phyloP scores from a whole-genome alignment of 2,797 vertebrate genomes.

The Hypotaenidia okinawae region DNA sequence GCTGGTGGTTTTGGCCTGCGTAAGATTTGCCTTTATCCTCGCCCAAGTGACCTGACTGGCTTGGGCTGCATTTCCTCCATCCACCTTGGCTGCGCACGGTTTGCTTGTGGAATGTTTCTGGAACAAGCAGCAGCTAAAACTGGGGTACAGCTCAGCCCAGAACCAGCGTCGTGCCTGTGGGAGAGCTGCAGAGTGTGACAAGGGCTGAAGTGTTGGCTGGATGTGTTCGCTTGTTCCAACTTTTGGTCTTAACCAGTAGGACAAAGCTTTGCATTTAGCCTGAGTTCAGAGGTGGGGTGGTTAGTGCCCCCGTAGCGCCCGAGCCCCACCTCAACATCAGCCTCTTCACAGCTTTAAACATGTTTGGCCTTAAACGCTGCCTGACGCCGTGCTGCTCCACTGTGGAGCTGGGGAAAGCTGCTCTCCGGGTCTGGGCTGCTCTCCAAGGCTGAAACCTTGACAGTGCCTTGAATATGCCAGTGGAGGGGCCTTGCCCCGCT shows the following conservation, averaged over 20 bases:
- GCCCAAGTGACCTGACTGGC: not conserved
- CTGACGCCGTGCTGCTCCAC: not conserved
- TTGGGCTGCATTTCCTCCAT: not conserved
- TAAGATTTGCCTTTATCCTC: constrained; percentile 29
- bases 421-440: rapidly evolving
- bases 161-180: not conserved
- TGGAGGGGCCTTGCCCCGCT: not conserved
- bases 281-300: not conserved
- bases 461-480: constrained; percentile 1
- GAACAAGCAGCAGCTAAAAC: not conserved
- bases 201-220: not conserved
- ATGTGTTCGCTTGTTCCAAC: not conserved
- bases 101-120: not conserved
- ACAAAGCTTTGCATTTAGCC: not conserved
- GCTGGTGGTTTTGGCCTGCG: not conserved
- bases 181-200: not conserved
- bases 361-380: not conserved
- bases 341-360: not conserved
- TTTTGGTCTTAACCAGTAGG: not conserved
- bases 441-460: not conserved
- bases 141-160: not conserved
- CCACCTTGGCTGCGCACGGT: not conserved
- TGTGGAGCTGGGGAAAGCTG: not conserved
- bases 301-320: rapidly evolving
- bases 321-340: not conserved